Percentiles rank a stretch among this genome's conserved stretches.
phyloP scores from a whole-genome alignment of 2,888 invertebrate species.

The Drosophila suboccidentalis region DNA sequence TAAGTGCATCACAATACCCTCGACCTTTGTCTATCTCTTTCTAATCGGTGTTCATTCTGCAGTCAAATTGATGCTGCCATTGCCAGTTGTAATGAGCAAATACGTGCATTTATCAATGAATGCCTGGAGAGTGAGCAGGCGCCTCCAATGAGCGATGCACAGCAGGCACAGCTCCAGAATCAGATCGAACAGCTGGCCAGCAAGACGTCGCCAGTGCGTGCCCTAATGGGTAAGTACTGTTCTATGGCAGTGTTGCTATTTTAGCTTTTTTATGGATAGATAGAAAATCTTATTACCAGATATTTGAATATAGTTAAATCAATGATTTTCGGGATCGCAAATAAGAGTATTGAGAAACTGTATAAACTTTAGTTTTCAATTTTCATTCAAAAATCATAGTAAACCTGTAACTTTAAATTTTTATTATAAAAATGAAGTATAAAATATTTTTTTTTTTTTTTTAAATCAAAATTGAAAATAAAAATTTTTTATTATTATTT shows the following conservation, averaged over 20 bases:
- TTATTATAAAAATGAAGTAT: too few species aligned
- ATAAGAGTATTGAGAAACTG: too few species aligned
- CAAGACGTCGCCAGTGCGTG: slow-evolving; percentile 81
- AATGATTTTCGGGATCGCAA: too few species aligned
- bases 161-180: slow-evolving; percentile 75
- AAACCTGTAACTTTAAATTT: too few species aligned
- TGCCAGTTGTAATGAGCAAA: slow-evolving; percentile 83
- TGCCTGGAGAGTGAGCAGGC: slow-evolving; percentile 74
- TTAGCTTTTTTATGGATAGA: background rate
- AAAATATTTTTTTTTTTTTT: too few species aligned
- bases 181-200: slow-evolving; percentile 82
- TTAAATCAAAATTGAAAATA: too few species aligned
- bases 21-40: background rate
- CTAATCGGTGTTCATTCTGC: slow-evolving; percentile 5
- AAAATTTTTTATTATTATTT: too few species aligned
- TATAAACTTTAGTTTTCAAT: too few species aligned
- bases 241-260: background rate
- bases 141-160: slow-evolving; percentile 67
- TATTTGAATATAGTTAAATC: too few species aligned
- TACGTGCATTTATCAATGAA: slow-evolving; percentile 80
- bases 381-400: too few species aligned
- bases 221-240: slow-evolving; percentile 80
- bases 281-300: too few species aligned
- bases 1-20: slow-evolving; percentile 51
- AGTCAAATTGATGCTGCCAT: slow-evolving; percentile 77